A percentile compares a stretch with the other conserved stretches of the same genome.
Conservation (phyloP, 2,888 invertebrate species). For the Ophion obscuratus region DNA sequence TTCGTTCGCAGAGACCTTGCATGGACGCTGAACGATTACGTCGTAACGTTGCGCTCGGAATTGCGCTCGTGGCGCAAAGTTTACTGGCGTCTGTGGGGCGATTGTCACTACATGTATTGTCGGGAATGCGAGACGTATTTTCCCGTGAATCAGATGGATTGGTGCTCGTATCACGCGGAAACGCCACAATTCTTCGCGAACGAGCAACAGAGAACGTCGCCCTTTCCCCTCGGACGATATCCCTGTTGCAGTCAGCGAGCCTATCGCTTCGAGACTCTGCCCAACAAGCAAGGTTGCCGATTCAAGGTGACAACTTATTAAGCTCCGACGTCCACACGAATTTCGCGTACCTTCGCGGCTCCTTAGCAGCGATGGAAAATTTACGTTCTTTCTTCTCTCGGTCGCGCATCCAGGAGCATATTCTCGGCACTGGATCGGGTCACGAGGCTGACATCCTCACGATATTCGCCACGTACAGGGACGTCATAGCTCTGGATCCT, state of each 20-base stretch:
- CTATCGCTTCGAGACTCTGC: conserved; percentile 91
- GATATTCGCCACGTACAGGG: conserved; percentile 86
- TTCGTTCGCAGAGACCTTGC: conserved; percentile 86
- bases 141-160: conserved; percentile 91
- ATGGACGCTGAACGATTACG: conserved; percentile 93
- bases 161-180: conserved; percentile 94
- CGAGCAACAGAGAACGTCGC: conserved; percentile 88
- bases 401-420: conserved; percentile 87
- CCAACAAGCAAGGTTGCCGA: conserved; percentile 86
- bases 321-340: not conserved
- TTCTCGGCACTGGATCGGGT: conserved; percentile 87
- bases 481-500: conserved; percentile 87
- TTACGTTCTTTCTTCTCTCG: too few species aligned
- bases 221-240: conserved; percentile 90
- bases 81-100: conserved; percentile 97
- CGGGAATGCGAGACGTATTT: conserved; percentile 91
- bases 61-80: conserved; percentile 95
- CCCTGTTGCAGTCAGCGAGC: conserved; percentile 96
- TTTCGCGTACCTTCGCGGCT: not conserved
- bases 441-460: conserved; percentile 88
- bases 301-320: conserved; percentile 75
- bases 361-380: too few species aligned
- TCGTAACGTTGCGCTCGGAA: conserved; percentile 90
- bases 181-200: conserved; percentile 90
- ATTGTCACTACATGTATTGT: conserved; percentile 94